Conservation (phyloP, 2,113 vertebrate species). For the Pluvianellus socialis region DNA sequence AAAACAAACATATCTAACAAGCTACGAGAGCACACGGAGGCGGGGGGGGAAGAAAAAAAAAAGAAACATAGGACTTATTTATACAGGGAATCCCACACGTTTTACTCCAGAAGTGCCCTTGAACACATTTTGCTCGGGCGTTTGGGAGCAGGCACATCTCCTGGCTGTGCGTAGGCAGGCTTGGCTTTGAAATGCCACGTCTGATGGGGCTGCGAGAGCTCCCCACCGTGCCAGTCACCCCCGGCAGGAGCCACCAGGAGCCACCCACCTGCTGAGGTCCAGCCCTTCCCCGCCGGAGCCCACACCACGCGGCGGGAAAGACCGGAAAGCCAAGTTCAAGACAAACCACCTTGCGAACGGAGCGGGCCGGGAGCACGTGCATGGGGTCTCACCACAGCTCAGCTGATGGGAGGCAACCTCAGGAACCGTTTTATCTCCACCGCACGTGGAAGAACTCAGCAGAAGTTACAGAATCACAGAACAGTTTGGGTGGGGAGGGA, state of each 20-base stretch:
- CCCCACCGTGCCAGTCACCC: fast-evolving
- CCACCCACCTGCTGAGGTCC: background rate
- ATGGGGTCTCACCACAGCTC: fast-evolving
- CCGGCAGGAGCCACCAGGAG: background rate
- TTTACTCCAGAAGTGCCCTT: background rate
- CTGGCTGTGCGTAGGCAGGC: fast-evolving
- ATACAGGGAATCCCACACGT: background rate
- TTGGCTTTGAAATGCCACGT: fast-evolving
- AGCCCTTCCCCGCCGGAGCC: background rate
- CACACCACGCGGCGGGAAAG: fast-evolving
- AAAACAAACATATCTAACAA: slow-evolving; percentile 1
- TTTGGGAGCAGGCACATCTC: background rate
- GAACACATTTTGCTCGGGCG: background rate
- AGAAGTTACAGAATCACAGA: background rate
- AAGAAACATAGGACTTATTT: background rate
- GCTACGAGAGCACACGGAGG: fast-evolving
- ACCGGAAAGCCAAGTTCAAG: background rate
- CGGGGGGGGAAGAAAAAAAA: background rate
- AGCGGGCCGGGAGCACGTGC: background rate
- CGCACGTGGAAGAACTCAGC: fast-evolving
- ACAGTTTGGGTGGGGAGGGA: background rate
- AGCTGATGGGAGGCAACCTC: background rate
- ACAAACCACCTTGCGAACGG: fast-evolving
- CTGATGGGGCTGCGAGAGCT: background rate
- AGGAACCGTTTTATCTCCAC: background rate